Evolutionary conservation across 2,113 vertebrate species (phyloP).

Genomic region (Xiphophorus maculatus): DNA sequence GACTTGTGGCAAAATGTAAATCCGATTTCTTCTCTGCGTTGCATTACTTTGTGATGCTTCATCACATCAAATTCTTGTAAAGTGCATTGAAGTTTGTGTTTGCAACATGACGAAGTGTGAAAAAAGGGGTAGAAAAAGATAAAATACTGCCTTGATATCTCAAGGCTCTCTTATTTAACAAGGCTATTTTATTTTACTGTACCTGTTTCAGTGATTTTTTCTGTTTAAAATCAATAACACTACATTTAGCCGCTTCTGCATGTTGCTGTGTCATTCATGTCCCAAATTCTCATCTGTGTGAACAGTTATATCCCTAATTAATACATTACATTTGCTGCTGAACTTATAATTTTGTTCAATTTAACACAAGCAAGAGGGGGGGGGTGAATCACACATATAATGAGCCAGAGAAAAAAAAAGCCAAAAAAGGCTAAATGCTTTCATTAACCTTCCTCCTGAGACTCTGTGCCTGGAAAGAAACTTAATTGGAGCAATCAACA

Average conservation of each 20-base stretch:
- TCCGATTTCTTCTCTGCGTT: too few species aligned
- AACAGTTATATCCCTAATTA: background rate
- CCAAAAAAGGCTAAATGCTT: background rate
- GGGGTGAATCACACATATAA: background rate
- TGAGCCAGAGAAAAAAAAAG: background rate
- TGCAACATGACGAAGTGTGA: background rate
- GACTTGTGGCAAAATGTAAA: too few species aligned
- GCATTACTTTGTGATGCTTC: too few species aligned
- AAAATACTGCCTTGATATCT: background rate
- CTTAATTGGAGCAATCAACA: constrained; percentile 20
- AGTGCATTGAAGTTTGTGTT: background rate
- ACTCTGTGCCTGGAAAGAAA: background rate
- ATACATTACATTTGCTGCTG: background rate
- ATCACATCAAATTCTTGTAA: too few species aligned
- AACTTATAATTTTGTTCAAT: background rate
- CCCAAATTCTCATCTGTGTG: background rate
- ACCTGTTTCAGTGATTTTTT: too few species aligned
- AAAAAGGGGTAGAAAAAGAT: background rate
- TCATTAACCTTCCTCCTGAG: background rate
- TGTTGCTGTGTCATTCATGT: background rate
- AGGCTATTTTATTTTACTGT: background rate
- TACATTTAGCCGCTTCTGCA: background rate
- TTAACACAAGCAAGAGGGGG: background rate
- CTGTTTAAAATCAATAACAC: too few species aligned
- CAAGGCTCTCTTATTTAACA: background rate